phyloP scores from a whole-genome alignment of 2,888 invertebrate species.

The Harpagoxenus sublaevis region DNA sequence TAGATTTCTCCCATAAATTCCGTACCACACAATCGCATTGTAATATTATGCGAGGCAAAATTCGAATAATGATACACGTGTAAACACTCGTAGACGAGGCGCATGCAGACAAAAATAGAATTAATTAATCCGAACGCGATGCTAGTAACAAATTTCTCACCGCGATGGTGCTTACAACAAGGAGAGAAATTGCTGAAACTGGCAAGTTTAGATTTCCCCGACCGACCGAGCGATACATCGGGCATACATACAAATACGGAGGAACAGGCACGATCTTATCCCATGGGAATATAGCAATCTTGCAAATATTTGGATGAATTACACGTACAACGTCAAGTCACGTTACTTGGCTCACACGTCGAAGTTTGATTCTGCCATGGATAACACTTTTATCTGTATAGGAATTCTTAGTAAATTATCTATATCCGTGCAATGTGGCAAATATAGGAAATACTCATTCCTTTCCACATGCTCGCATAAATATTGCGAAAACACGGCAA shows the following conservation, averaged over 20 bases:
- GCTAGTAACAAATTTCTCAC: slow-evolving; percentile 39
- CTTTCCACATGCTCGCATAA: background rate
- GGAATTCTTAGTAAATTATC: background rate
- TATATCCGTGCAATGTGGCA: background rate
- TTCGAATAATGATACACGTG: background rate
- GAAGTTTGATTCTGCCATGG: slow-evolving; percentile 5
- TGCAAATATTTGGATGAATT: slow-evolving; percentile 63
- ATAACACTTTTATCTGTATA: slow-evolving; percentile 21
- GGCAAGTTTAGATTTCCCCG: slow-evolving; percentile 73
- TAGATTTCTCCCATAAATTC: background rate
- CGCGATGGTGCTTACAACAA: slow-evolving; percentile 32
- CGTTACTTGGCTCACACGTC: slow-evolving; percentile 12
- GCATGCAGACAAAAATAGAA: slow-evolving; percentile 1
- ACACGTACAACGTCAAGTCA: slow-evolving; percentile 51
- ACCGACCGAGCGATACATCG: slow-evolving; percentile 60
- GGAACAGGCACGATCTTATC: slow-evolving; percentile 49
- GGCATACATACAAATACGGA: slow-evolving; percentile 66
- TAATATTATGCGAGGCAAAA: background rate
- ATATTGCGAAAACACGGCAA: slow-evolving; percentile 2
- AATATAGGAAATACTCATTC: background rate
- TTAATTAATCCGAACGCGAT: slow-evolving; percentile 28
- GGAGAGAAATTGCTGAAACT: slow-evolving; percentile 61
- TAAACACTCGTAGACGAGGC: background rate
- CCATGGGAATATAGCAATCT: slow-evolving; percentile 60
- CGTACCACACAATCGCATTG: background rate